phyloP scores from a whole-genome alignment of 2,888 invertebrate genomes.

The Globia sparganii region DNA sequence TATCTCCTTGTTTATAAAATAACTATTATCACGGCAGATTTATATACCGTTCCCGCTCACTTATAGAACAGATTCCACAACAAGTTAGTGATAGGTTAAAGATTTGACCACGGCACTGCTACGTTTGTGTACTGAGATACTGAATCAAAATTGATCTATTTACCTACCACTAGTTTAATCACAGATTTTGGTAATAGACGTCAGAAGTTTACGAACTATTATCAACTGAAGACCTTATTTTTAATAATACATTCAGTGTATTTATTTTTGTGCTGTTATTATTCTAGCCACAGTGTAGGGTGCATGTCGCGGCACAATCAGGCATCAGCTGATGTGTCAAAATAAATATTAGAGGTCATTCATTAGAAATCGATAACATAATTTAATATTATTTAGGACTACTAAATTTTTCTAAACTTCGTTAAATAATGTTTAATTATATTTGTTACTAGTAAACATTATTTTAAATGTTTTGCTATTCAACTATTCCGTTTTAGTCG shows the following conservation, averaged over 20 bases:
- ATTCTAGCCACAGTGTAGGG: slow-evolving; percentile 19
- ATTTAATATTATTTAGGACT: background rate
- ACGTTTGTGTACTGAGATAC: background rate
- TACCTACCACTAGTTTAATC: slow-evolving; percentile 40
- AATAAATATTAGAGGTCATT: background rate
- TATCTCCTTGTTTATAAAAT: background rate
- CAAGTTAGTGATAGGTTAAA: background rate
- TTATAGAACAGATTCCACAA: background rate
- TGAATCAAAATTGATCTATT: slow-evolving; percentile 5
- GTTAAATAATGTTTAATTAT: background rate
- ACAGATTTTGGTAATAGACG: slow-evolving; percentile 34
- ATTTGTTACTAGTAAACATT: background rate
- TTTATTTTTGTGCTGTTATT: slow-evolving; percentile 6
- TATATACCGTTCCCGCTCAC: background rate
- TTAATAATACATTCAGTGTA: background rate
- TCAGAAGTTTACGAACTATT: background rate
- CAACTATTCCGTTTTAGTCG: slow-evolving; percentile 14
- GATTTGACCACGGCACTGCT: slow-evolving; percentile 21
- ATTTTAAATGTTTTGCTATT: background rate
- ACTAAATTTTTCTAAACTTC: background rate
- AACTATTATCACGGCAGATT: background rate
- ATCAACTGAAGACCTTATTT: background rate
- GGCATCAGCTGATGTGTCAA: slow-evolving; percentile 55
- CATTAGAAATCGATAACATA: slow-evolving; percentile 26
- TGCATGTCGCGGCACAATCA: slow-evolving; percentile 13